Evolutionary conservation across 2,888 invertebrate species (phyloP).

Genomic region (Liposcelis brunnea): DNA sequence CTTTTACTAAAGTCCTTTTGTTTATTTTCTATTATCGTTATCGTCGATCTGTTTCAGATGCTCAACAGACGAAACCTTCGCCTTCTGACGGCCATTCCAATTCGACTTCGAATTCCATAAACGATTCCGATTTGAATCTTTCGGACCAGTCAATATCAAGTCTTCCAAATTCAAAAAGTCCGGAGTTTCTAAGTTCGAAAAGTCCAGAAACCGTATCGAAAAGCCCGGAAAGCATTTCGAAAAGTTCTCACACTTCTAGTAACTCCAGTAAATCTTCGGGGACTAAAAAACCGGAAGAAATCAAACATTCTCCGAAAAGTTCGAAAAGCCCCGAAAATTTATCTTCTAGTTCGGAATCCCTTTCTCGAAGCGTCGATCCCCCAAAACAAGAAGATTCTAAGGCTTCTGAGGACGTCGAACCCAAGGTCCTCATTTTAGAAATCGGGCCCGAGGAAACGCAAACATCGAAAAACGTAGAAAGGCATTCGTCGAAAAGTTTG

Average conservation of each 20-base stretch:
- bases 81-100: not conserved
- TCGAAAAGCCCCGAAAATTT: slow-evolving; percentile 5
- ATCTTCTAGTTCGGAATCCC: slow-evolving; percentile 6
- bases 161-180: slow-evolving; percentile 8
- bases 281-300: not conserved
- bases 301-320: not conserved
- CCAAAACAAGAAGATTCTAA: not conserved
- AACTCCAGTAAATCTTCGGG: not conserved
- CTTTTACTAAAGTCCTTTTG: no score
- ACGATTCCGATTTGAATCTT: slow-evolving; percentile 5
- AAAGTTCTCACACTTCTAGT: no score
- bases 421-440: no score
- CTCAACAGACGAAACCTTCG: slow-evolving; percentile 1
- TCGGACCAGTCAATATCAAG: slow-evolving; percentile 9
- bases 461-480: not conserved
- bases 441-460: no score
- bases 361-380: not conserved
- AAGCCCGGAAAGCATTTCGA: not conserved
- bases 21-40: not conserved
- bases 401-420: no score
- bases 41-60: slow-evolving; percentile 6
- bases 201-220: not conserved
- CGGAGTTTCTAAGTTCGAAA: not conserved
- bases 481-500: not conserved
- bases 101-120: not conserved